Evolutionary conservation across 2,888 invertebrate species (phyloP).

Genomic region (Callimorpha dominula): DNA sequence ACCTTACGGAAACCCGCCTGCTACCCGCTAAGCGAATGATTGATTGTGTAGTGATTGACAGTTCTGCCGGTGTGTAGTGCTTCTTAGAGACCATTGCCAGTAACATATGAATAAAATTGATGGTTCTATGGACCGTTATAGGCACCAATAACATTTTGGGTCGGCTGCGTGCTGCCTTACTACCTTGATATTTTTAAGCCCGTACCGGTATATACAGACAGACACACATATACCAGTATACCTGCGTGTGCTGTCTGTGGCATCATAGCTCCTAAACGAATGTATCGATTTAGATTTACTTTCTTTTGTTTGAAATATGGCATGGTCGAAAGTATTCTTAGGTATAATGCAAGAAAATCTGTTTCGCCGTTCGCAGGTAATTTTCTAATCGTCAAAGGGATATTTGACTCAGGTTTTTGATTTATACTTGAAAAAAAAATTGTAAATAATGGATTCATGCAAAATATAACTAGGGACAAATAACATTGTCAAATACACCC

Average conservation of each 20-base stretch:
- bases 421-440: too few species aligned
- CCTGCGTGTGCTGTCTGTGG: neutral
- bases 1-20: neutral
- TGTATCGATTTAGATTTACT: too few species aligned
- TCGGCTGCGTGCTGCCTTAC: accelerated
- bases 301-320: too few species aligned
- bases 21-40: neutral
- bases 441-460: neutral
- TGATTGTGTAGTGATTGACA: neutral
- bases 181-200: neutral
- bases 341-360: too few species aligned
- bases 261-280: too few species aligned
- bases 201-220: too few species aligned
- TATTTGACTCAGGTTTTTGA: too few species aligned
- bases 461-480: neutral
- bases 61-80: neutral
- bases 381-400: too few species aligned
- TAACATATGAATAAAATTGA: neutral
- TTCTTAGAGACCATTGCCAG: neutral
- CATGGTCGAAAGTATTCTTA: too few species aligned
- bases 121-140: neutral
- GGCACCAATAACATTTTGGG: neutral
- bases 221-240: too few species aligned
- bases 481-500: neutral
- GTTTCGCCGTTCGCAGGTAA: too few species aligned